A percentile compares a stretch with the other conserved stretches of the same genome.
Evolutionary conservation across 2,113 vertebrate genomes (phyloP).

Genomic region (Scatophagus argus): DNA sequence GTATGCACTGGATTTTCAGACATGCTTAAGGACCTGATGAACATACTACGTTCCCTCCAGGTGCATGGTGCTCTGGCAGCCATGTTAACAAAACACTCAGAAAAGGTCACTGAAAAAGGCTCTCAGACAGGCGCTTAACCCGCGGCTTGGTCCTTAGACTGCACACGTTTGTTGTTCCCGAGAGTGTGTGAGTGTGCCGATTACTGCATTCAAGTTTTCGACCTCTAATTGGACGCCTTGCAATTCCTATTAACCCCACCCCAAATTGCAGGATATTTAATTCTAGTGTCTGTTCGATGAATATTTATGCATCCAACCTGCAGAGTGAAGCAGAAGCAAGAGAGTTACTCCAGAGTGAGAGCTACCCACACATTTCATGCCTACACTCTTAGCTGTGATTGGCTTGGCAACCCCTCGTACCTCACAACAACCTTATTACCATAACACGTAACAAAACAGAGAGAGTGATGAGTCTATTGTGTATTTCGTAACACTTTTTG

Average conservation of each 20-base stretch:
- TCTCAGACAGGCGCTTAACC: slow-evolving; percentile 33
- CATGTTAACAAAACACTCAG: slow-evolving; percentile 28
- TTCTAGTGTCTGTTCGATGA: slow-evolving; percentile 33
- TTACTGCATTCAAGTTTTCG: background rate
- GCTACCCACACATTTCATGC: slow-evolving; percentile 65
- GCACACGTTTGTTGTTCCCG: background rate
- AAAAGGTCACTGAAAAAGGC: slow-evolving; percentile 43
- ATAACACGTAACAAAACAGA: slow-evolving; percentile 37
- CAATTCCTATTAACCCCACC: slow-evolving; percentile 44
- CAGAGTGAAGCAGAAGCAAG: slow-evolving; percentile 37
- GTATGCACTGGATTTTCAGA: slow-evolving; percentile 34
- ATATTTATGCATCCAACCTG: slow-evolving; percentile 54
- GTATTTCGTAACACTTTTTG: slow-evolving; percentile 12
- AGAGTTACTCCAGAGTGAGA: slow-evolving; percentile 54
- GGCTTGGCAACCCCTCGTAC: slow-evolving; percentile 44
- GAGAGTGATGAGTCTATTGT: background rate
- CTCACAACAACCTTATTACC: slow-evolving; percentile 29
- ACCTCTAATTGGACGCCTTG: slow-evolving; percentile 39
- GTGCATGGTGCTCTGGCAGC: slow-evolving; percentile 45
- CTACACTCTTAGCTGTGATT: slow-evolving; percentile 56
- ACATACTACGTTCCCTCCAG: slow-evolving; percentile 30
- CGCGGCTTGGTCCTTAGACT: slow-evolving; percentile 14
- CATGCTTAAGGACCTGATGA: slow-evolving; percentile 11
- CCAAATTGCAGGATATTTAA: slow-evolving; percentile 10
- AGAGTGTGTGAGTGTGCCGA: background rate